These are phyloP conservation scores for Lampris incognitus DNA, from an alignment of 2,113 vertebrate species.

Conservation along the genomic window DNA sequence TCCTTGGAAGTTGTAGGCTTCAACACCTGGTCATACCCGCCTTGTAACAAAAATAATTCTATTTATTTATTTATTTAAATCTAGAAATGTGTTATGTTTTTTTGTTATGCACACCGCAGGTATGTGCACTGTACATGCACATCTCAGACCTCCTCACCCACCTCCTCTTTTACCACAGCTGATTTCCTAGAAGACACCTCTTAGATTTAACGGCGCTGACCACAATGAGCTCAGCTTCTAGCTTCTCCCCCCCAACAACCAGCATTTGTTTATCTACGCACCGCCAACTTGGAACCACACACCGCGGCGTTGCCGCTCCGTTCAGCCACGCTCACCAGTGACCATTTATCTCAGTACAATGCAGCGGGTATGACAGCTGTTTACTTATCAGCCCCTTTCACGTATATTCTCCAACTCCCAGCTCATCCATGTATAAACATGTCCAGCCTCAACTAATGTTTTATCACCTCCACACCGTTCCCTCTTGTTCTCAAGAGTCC, in stretches of 20 bases:
- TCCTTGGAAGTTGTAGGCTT: too few species aligned
- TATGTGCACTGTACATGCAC: neutral
- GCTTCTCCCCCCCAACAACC: conserved; percentile 29
- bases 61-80: too few species aligned
- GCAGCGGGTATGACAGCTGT: conserved; percentile 40
- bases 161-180: neutral
- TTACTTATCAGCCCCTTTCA: conserved; percentile 47
- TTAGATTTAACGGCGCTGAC: conserved; percentile 26
- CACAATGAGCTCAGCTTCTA: conserved; percentile 22
- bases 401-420: conserved; percentile 27
- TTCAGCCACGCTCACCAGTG: conserved; percentile 3
- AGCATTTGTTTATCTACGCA: conserved; percentile 38
- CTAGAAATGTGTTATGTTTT: too few species aligned
- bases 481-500: neutral
- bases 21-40: too few species aligned
- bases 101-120: too few species aligned
- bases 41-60: too few species aligned
- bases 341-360: conserved; percentile 51
- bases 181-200: conserved; percentile 12
- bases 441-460: conserved; percentile 15
- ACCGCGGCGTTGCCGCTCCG: conserved; percentile 15
- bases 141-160: neutral
- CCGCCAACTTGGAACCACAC: conserved; percentile 38
- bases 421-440: conserved; percentile 32
- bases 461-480: conserved; percentile 11